Conservation (phyloP, 2,113 vertebrate genomes). For the Telmatochromis sp. region DNA sequence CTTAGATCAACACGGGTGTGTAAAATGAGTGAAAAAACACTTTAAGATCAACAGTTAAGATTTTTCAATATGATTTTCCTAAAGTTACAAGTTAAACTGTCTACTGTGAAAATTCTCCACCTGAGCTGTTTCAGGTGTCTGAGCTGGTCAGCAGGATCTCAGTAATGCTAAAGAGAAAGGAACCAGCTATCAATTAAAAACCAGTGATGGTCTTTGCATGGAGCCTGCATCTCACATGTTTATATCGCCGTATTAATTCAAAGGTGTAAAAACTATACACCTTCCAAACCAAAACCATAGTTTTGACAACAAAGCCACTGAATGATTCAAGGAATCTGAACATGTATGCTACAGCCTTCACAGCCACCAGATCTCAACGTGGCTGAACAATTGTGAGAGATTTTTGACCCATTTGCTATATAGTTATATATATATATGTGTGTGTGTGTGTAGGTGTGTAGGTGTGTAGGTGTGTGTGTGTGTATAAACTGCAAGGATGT, state of each 20-base stretch:
- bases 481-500: neutral
- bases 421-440: rapidly evolving
- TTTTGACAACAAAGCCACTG: neutral
- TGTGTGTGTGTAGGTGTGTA: neutral
- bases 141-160: neutral
- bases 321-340: neutral
- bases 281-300: neutral
- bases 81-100: neutral
- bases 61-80: neutral
- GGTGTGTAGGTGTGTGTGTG: rapidly evolving
- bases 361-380: too few species aligned
- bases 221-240: neutral
- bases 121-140: neutral
- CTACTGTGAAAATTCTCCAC: neutral
- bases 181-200: neutral
- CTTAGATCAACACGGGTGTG: neutral
- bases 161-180: neutral
- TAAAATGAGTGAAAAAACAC: neutral
- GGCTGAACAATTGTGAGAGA: too few species aligned
- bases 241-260: neutral
- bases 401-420: too few species aligned
- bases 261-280: neutral
- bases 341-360: too few species aligned
- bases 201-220: neutral
- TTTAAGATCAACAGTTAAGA: neutral